Evolutionary conservation across 1,140 invertebrate species (phyloP).

Genomic region (Diorhabda sublineata): DNA sequence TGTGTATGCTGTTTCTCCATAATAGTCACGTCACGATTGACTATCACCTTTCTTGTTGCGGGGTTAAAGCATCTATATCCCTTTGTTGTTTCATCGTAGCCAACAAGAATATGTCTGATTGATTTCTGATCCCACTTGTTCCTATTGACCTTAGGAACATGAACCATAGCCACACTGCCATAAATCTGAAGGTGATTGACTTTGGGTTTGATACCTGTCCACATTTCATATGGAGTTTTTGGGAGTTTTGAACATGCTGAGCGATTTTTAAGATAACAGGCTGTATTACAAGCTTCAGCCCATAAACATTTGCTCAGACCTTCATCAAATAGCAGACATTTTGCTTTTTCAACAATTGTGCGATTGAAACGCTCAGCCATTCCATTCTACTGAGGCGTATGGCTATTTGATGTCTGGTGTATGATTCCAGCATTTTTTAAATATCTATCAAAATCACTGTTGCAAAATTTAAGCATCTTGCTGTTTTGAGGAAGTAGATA

Average conservation of each 20-base stretch:
- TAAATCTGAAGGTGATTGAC: constrained; percentile 36
- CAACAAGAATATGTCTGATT: constrained; percentile 32
- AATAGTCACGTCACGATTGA: constrained; percentile 21
- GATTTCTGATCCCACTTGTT: constrained; percentile 33
- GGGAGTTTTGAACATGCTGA: constrained; percentile 5
- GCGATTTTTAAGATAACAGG: constrained; percentile 33
- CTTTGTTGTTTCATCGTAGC: constrained; percentile 23
- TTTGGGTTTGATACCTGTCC: constrained; percentile 34
- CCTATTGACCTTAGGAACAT: constrained; percentile 33
- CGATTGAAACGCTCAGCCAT: constrained; percentile 42
- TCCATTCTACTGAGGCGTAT: constrained; percentile 46
- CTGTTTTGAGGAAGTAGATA: constrained; percentile 44
- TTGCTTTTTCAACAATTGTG: constrained; percentile 36
- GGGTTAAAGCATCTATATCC: constrained; percentile 21
- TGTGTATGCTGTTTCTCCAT: constrained; percentile 5
- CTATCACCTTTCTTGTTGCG: constrained; percentile 10
- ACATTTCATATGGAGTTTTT: constrained; percentile 21
- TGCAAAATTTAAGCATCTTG: constrained; percentile 44
- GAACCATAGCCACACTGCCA: constrained; percentile 36
- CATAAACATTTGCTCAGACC: constrained; percentile 42
- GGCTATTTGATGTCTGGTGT: constrained; percentile 39
- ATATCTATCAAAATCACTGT: constrained; percentile 29
- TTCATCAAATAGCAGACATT: constrained; percentile 44
- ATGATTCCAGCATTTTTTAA: constrained; percentile 40
- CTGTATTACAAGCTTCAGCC: constrained; percentile 44